These are phyloP conservation scores for Drosophila suzukii DNA, from an alignment of 1,140 invertebrate genomes.

Conservation along the genomic window DNA sequence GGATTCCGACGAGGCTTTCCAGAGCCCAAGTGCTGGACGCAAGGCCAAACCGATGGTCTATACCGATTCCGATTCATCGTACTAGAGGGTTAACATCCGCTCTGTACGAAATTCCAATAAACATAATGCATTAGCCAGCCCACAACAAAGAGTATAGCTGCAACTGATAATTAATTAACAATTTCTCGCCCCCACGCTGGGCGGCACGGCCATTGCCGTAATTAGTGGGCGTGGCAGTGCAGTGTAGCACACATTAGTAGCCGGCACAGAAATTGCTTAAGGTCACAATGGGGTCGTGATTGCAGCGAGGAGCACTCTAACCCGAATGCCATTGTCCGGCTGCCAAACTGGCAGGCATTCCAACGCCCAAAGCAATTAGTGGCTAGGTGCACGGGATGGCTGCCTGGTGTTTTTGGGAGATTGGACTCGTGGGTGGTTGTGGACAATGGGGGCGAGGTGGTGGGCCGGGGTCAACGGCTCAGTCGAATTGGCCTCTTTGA, in stretches of 20 bases:
- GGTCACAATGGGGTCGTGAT: constrained; percentile 46
- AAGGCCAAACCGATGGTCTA: constrained; percentile 6
- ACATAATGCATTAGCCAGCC: constrained; percentile 32
- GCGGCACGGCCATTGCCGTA: constrained; percentile 28
- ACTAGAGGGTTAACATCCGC: constrained; percentile 3
- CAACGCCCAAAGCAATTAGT: constrained; percentile 46
- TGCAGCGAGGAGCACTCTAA: constrained; percentile 29
- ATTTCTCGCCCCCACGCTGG: constrained; percentile 7
- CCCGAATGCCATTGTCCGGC: constrained; percentile 34
- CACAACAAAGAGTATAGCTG: constrained; percentile 7
- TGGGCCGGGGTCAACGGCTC: background rate
- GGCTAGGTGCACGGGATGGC: constrained; percentile 25
- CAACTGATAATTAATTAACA: constrained; percentile 48
- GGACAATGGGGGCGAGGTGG: background rate
- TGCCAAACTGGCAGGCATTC: constrained; percentile 31
- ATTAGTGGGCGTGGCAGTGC: constrained; percentile 43
- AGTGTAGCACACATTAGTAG: constrained; percentile 25
- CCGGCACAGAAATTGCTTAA: constrained; percentile 26
- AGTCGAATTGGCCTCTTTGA: background rate
- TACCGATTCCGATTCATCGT: constrained; percentile 5
- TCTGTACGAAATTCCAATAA: constrained; percentile 27
- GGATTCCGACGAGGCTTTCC: constrained; percentile 2
- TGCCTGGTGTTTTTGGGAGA: constrained; percentile 25
- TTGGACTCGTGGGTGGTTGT: constrained; percentile 4
- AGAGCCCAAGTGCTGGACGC: background rate